Base-by-base conservation (phyloP, 1,140 invertebrate species). In the Ruditapes philippinarum region DNA sequence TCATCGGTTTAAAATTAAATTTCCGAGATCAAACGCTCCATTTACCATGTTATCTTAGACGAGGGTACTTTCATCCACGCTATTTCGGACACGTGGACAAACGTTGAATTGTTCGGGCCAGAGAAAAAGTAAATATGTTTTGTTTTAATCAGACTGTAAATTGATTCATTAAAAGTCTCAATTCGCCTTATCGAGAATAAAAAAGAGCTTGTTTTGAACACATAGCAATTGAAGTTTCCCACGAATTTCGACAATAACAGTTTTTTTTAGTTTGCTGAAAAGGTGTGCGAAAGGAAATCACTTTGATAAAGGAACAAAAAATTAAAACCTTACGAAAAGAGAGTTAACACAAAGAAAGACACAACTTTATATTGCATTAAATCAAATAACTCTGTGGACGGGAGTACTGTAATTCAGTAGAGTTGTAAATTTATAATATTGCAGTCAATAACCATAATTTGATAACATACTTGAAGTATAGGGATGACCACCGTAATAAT, bases 71-170 rank as follows among this genome's bases (percentile, higher is more conserved):
- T 49, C 31, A 22, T 54, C 45, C 19, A 54, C 54, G 25, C 54
- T 33, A n/a, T 22, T 38, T n/a, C 31, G 12, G 19, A 51, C 33
- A 49, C 0, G 74, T 78, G 11, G 28, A 78, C 74, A 51, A 78
- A 78, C 33, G 74, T 54, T 31, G 45, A 12, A 19, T 38, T 51
- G 74, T 76, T 25, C 38, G 25, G 40, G 31, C 28, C 7, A 31
- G n/a, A n/a, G n/a, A 1, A 51, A 4, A 31, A 33, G 31, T 57
- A 31, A 51, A 78, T 54, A 54, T 22, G 42, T 49, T 51, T 45
- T 51, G 42, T 78, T 45, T 78, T 22, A 78, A 4, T 4, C 49
- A 36, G 74, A 78, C n/a, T 78, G 49, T 78, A 54, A 78, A 78
- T 54, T 5, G 36, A 14, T 28, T 57, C 31, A 78, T 78, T 78